These are phyloP conservation scores for Cyclophora punctaria DNA, from an alignment of 2,888 invertebrate genomes.

Conservation along the genomic window DNA sequence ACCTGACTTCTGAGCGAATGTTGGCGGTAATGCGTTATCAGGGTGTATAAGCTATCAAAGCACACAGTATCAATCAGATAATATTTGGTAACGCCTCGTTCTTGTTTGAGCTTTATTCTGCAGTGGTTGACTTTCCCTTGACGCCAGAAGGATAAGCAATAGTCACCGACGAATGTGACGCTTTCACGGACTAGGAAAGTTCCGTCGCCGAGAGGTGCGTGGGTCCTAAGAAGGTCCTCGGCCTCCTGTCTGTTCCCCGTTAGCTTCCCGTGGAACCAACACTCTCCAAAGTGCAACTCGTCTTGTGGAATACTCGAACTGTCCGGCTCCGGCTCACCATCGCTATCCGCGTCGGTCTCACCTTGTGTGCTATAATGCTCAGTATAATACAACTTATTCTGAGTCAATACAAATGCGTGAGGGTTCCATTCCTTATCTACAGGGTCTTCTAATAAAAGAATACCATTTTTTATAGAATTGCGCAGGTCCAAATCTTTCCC, in stretches of 20 bases:
- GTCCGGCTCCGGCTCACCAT: conserved; percentile 76
- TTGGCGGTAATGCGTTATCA: conserved; percentile 92
- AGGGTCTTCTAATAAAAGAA: conserved; percentile 91
- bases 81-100: conserved; percentile 90
- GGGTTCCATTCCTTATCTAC: conserved; percentile 93
- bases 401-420: conserved; percentile 93
- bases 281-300: conserved; percentile 92
- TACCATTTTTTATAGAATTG: conserved; percentile 91
- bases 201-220: conserved; percentile 90
- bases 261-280: conserved; percentile 94
- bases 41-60: conserved; percentile 93
- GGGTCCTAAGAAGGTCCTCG: conserved; percentile 83
- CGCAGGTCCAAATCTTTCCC: conserved; percentile 84
- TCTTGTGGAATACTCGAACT: conserved; percentile 84
- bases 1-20: conserved; percentile 90
- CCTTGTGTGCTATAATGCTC: conserved; percentile 76
- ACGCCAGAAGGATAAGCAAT: conserved; percentile 95
- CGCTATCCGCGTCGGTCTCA: conserved; percentile 75
- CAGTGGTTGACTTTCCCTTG: conserved; percentile 93
- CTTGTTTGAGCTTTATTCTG: conserved; percentile 91
- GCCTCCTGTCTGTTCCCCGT: conserved; percentile 87
- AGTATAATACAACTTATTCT: conserved; percentile 91
- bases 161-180: conserved; percentile 97
- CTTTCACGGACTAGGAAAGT: conserved; percentile 95
- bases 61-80: conserved; percentile 90